phyloP scores from a whole-genome alignment of 2,888 invertebrate genomes.

The Diogma glabrata region DNA sequence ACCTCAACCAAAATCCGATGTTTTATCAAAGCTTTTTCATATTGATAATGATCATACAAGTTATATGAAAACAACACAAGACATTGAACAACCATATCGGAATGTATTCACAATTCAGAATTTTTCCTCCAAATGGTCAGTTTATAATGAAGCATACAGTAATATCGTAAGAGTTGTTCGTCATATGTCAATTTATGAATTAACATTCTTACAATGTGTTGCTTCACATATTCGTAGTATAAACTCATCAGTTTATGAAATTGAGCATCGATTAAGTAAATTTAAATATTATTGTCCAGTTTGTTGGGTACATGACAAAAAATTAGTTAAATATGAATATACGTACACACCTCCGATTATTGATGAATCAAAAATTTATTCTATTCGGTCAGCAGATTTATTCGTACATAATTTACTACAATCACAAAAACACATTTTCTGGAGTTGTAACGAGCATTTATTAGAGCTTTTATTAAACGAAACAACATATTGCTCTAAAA shows the following conservation, averaged over 20 bases:
- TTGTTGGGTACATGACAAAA: not conserved
- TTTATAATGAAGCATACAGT: not conserved
- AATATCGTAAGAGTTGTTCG: not conserved
- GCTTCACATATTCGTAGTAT: not conserved
- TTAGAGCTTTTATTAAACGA: not conserved
- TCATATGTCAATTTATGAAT: not conserved
- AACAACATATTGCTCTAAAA: not conserved
- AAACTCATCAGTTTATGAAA: not conserved
- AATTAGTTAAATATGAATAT: not conserved
- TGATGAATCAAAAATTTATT: not conserved
- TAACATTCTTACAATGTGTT: not conserved
- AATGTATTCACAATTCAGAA: not conserved
- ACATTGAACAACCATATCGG: not conserved
- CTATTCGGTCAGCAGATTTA: not conserved
- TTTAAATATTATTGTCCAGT: not conserved
- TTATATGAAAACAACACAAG: not conserved
- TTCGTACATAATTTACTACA: not conserved
- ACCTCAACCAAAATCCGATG: not conserved
- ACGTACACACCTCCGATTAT: too few relatives aligned
- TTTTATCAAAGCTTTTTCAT: not conserved
- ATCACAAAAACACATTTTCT: conserved; percentile 2
- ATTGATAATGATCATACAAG: not conserved
- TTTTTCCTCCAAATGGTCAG: not conserved
- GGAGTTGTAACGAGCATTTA: not conserved
- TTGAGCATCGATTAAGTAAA: not conserved